phyloP scores from a whole-genome alignment of 2,888 invertebrate genomes.

The Clepsis dumicolana region DNA sequence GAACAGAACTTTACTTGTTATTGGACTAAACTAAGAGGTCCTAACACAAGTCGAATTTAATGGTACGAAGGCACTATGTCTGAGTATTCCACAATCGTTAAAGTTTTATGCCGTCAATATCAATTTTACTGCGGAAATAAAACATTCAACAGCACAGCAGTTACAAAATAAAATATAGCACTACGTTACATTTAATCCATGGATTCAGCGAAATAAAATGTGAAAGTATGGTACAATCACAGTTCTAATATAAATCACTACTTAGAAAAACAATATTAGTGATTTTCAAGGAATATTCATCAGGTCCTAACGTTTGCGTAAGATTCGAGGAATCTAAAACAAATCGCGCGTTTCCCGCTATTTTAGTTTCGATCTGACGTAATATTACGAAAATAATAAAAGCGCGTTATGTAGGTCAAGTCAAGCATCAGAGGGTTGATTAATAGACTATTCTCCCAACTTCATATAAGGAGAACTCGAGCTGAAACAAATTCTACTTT shows the following conservation, averaged over 20 bases:
- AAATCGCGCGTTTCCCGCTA: constrained; percentile 1
- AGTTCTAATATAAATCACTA: no score
- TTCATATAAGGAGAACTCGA: not conserved
- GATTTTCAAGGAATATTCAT: not conserved
- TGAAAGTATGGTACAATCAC: not conserved
- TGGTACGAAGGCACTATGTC: constrained; percentile 26
- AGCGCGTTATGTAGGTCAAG: constrained; percentile 11
- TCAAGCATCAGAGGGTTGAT: constrained; percentile 11
- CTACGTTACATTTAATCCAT: not conserved
- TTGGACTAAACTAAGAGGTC: not conserved
- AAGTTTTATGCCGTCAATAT: constrained; percentile 26
- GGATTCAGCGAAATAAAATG: not conserved
- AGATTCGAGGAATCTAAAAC: not conserved
- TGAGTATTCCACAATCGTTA: constrained; percentile 11
- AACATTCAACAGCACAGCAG: constrained; percentile 17
- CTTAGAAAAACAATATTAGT: no score
- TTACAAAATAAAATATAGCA: constrained; percentile 8
- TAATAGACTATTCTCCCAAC: constrained; percentile 15
- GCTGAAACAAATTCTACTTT: not conserved
- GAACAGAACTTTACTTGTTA: not conserved
- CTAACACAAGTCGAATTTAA: constrained; percentile 4
- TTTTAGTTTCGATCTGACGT: constrained; percentile 12
- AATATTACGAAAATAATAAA: constrained; percentile 10
- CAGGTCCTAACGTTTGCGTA: not conserved
- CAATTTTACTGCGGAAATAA: constrained; percentile 29